A percentile compares a stretch with the other conserved stretches of the same genome.
These are phyloP conservation scores for Mohoua ochrocephala DNA, from an alignment of 2,113 vertebrate genomes.

Conservation along the genomic window DNA sequence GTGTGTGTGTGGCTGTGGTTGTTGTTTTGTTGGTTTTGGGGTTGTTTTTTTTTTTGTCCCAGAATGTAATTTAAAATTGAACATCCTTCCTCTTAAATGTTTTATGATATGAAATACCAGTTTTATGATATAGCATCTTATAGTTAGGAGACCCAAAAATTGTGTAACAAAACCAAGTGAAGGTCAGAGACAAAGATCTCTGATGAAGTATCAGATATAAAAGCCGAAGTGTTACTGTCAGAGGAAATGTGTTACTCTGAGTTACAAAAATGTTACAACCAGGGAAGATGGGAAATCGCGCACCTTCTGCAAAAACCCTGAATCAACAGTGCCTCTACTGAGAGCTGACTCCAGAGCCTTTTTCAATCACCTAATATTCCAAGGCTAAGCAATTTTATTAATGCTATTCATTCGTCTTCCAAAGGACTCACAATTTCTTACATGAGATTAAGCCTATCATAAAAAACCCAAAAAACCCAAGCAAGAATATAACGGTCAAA, in stretches of 20 bases:
- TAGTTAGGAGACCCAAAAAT: background rate
- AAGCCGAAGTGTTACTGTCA: background rate
- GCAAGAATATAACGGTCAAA: accelerated
- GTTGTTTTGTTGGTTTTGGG: background rate
- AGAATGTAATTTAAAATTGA: background rate
- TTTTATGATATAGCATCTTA: background rate
- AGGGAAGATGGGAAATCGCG: background rate
- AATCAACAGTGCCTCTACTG: background rate
- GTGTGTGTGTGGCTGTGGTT: too few relatives aligned
- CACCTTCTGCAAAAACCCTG: background rate
- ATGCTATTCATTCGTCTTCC: background rate
- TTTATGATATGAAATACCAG: background rate
- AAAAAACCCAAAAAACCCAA: background rate
- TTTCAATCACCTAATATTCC: background rate
- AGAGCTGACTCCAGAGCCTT: background rate
- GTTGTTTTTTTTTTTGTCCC: background rate
- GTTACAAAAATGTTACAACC: background rate
- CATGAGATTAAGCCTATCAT: background rate
- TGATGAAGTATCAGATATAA: background rate
- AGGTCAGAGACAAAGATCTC: background rate
- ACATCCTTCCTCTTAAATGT: background rate
- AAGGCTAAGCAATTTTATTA: background rate
- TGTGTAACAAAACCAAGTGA: background rate
- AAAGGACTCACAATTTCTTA: background rate
- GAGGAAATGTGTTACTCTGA: constrained; percentile 1